Conservation (phyloP, 2,888 invertebrate genomes). For the Rutpela maculata region DNA sequence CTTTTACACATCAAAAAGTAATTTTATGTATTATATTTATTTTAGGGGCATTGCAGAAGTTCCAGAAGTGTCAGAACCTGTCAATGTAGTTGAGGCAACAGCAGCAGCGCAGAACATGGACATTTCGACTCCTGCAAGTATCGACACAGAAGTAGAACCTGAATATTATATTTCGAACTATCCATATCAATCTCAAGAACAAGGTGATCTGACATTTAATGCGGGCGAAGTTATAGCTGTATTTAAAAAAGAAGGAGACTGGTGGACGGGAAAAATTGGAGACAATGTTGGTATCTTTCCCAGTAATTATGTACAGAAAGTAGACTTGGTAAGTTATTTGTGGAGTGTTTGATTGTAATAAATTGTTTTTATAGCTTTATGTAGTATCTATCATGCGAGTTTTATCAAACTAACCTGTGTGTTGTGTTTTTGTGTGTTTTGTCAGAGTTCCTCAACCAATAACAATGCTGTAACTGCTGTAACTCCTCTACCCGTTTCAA, state of each 20-base stretch:
- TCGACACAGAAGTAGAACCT: conserved; percentile 65
- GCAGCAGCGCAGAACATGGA: conserved; percentile 56
- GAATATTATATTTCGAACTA: conserved; percentile 93
- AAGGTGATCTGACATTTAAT: conserved; percentile 93
- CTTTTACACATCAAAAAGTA: neutral
- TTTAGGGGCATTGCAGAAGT: conserved; percentile 86
- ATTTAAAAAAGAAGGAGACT: conserved; percentile 93
- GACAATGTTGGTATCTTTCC: conserved; percentile 93
- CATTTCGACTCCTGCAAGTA: conserved; percentile 46
- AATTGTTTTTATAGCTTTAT: too few relatives aligned
- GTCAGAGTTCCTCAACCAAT: conserved; percentile 24
- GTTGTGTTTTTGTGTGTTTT: conserved; percentile 36
- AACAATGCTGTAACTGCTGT: conserved; percentile 31
- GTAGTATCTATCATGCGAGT: neutral
- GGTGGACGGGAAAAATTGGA: conserved; percentile 97
- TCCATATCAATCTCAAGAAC: conserved; percentile 91
- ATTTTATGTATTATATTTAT: conserved; percentile 39
- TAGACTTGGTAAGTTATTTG: conserved; percentile 73
- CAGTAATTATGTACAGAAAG: conserved; percentile 94
- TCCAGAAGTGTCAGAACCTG: conserved; percentile 74
- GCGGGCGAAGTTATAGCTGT: conserved; percentile 91
- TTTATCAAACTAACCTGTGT: neutral
- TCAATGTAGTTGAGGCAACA: conserved; percentile 53
- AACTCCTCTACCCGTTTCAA: conserved; percentile 49
- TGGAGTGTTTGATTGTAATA: conserved; percentile 14